Percentiles rank a stretch among this genome's conserved stretches.
Evolutionary conservation across 1,140 invertebrate species (phyloP).

Genomic region (Pogonomyrmex barbatus): DNA sequence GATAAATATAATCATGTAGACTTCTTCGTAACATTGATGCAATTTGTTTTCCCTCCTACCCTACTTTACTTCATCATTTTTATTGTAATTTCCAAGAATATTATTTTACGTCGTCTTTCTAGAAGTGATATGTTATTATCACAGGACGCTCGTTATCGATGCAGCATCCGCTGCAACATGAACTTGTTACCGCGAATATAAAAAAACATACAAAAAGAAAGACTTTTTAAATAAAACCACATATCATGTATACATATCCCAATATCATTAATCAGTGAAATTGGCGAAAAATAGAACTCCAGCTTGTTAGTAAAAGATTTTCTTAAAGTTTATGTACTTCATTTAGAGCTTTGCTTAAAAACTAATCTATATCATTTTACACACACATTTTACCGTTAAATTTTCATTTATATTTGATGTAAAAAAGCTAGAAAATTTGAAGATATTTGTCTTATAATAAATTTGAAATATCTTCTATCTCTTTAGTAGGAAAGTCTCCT

Average conservation of each 20-base stretch:
- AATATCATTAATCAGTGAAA: slow-evolving; percentile 1
- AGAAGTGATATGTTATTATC: slow-evolving; percentile 8
- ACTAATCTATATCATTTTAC: neutral
- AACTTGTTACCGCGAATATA: neutral
- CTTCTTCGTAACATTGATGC: neutral
- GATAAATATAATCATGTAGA: slow-evolving; percentile 3
- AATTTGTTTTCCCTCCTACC: neutral
- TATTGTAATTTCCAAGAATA: slow-evolving; percentile 34
- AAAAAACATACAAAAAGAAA: neutral
- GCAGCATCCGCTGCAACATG: neutral
- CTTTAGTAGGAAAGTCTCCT: neutral
- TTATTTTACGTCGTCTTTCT: slow-evolving; percentile 4
- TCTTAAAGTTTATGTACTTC: neutral
- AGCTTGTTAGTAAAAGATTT: neutral
- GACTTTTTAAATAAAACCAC: neutral
- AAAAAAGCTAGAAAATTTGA: neutral
- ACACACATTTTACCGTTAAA: neutral
- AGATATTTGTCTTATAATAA: neutral
- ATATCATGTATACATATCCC: neutral
- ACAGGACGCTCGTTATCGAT: slow-evolving; percentile 36
- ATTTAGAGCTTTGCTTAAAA: neutral
- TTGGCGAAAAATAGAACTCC: neutral
- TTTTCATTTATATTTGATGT: neutral
- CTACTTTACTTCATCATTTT: neutral
- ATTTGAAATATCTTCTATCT: neutral